phyloP scores from a whole-genome alignment of 2,888 invertebrate species.

The Ceratothoa steindachneri region DNA sequence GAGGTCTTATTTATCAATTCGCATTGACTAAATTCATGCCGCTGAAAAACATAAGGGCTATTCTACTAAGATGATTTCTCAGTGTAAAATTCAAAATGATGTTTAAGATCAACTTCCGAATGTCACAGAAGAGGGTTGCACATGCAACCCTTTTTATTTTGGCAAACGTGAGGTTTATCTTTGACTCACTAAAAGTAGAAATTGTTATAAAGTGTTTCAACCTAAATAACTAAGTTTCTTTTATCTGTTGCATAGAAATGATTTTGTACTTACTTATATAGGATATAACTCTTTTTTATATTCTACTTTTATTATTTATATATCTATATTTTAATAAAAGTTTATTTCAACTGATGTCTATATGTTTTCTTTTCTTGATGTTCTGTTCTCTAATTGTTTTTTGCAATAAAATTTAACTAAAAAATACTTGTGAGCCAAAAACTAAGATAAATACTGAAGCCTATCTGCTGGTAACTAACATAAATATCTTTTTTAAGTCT shows the following conservation, averaged over 20 bases:
- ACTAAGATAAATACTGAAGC: not conserved
- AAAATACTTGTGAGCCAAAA: not conserved
- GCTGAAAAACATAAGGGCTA: constrained; percentile 1
- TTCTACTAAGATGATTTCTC: constrained; percentile 2
- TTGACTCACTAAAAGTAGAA: constrained; percentile 4
- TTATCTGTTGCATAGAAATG: not conserved
- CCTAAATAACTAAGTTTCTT: not conserved
- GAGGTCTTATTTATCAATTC: not conserved
- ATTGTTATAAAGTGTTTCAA: not conserved
- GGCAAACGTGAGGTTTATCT: not conserved
- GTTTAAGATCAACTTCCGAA: constrained; percentile 2
- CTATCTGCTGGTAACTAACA: not conserved
- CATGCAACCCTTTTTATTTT: not conserved
- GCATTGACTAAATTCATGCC: not conserved
- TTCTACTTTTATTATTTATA: not conserved
- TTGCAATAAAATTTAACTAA: not conserved
- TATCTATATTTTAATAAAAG: not conserved
- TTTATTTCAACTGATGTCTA: not conserved
- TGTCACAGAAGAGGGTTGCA: constrained; percentile 5
- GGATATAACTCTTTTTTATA: not conserved
- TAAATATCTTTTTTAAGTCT: not conserved
- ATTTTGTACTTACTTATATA: not conserved
- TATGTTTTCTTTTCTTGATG: not conserved
- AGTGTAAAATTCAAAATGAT: constrained; percentile 1
- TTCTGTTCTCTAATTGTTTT: not conserved